A percentile compares a stretch with the other conserved stretches of the same genome.
phyloP scores from a whole-genome alignment of 2,113 vertebrate species.

The Psittacara wagleri region DNA sequence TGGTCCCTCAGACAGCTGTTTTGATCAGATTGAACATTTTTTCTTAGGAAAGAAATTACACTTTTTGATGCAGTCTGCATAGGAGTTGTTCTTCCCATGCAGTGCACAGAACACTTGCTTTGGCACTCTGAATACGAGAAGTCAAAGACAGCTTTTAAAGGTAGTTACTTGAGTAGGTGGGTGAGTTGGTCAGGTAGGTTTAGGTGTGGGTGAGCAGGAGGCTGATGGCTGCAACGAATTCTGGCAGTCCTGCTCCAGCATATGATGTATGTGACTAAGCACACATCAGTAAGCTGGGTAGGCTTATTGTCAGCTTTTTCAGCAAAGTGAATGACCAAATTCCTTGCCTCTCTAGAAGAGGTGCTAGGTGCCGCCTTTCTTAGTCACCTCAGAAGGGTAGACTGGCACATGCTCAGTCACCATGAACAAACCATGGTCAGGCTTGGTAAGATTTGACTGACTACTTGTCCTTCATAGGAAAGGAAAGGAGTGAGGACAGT shows the following conservation, averaged over 20 bases:
- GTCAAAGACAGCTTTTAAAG: not conserved
- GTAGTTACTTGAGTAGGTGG: not conserved
- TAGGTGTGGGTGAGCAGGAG: not conserved
- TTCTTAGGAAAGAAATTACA: not conserved
- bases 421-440: not conserved
- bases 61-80: not conserved
- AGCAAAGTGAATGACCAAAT: not conserved
- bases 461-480: not conserved
- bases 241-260: not conserved
- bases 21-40: not conserved
- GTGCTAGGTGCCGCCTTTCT: not conserved
- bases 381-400: not conserved
- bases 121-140: not conserved
- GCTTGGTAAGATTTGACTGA: not conserved
- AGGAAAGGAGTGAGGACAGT: not conserved
- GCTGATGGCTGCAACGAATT: not conserved
- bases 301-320: not conserved
- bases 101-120: not conserved
- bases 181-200: not conserved
- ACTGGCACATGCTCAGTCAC: not conserved
- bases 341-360: not conserved
- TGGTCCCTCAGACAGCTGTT: not conserved
- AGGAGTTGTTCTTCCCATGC: not conserved
- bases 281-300: not conserved
- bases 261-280: not conserved